These are phyloP conservation scores for Encarsia formosa DNA, from an alignment of 2,888 invertebrate genomes.

Conservation along the genomic window DNA sequence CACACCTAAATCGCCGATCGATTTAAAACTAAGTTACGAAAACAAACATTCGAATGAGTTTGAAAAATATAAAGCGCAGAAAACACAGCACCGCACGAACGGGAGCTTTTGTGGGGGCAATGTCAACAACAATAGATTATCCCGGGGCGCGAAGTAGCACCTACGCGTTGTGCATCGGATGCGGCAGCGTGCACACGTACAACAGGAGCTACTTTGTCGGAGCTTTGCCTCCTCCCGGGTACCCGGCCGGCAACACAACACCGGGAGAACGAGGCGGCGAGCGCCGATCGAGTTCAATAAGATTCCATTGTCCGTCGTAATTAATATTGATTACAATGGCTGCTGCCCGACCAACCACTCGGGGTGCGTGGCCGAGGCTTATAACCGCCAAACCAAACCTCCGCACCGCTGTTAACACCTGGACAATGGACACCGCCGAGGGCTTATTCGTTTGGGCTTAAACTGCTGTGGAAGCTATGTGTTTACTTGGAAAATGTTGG, in stretches of 20 bases:
- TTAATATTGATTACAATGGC: slow-evolving; percentile 50
- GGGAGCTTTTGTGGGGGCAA: slow-evolving; percentile 48
- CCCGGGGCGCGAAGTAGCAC: slow-evolving; percentile 26
- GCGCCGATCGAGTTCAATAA: slow-evolving; percentile 52
- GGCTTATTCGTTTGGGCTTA: no score
- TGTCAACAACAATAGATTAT: slow-evolving; percentile 51
- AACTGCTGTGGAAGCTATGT: no score
- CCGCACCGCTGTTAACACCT: no score
- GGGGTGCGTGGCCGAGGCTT: no score
- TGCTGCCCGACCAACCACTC: no score
- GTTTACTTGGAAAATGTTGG: not conserved
- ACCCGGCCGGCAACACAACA: not conserved
- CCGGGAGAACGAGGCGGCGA: slow-evolving; percentile 10
- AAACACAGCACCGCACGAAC: no score
- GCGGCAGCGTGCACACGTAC: slow-evolving; percentile 22
- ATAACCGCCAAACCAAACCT: no score
- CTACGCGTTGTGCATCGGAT: slow-evolving; percentile 3
- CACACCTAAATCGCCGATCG: no score
- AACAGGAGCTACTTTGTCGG: no score
- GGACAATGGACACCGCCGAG: no score
- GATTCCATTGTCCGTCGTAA: slow-evolving; percentile 53
- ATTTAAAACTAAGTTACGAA: not conserved
- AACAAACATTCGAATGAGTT: not conserved
- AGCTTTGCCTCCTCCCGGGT: no score
- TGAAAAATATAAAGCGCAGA: not conserved